Percentiles rank a stretch among this genome's conserved stretches.
These are phyloP conservation scores for Emmelina monodactyla DNA, from an alignment of 2,888 invertebrate species.

Conservation along the genomic window DNA sequence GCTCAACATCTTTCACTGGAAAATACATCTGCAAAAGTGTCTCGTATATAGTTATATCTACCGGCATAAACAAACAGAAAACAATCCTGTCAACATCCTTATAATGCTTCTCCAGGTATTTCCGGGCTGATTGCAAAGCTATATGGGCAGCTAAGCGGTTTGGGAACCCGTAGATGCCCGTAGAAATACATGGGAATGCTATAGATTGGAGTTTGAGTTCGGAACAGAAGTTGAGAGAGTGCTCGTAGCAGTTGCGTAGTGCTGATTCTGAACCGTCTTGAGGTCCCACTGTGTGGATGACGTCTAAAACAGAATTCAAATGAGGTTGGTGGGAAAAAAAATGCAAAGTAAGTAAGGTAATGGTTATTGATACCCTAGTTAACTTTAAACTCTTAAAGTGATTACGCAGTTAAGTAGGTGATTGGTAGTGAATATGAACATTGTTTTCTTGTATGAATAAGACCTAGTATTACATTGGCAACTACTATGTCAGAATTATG, in stretches of 20 bases:
- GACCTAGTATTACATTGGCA: no score
- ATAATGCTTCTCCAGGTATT: conserved; percentile 66
- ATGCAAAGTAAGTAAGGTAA: no score
- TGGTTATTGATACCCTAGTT: no score
- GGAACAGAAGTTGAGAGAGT: conserved; percentile 65
- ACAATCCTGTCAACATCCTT: conserved; percentile 73
- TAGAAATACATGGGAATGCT: conserved; percentile 91
- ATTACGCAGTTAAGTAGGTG: no score
- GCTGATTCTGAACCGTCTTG: conserved; percentile 72
- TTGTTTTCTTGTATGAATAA: no score
- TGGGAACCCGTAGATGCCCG: conserved; percentile 91
- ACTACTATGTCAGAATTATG: no score
- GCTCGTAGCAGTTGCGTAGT: conserved; percentile 75
- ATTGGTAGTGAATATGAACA: no score
- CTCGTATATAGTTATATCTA: conserved; percentile 77
- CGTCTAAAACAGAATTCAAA: conserved; percentile 77
- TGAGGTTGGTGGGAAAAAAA: no score
- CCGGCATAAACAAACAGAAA: conserved; percentile 79
- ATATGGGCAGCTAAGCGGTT: conserved; percentile 79
- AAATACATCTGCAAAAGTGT: conserved; percentile 76
- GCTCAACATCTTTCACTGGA: conserved; percentile 63
- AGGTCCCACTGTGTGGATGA: conserved; percentile 92
- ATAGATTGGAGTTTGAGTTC: conserved; percentile 69
- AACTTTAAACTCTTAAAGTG: no score
- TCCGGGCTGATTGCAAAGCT: conserved; percentile 72